phyloP scores from a whole-genome alignment of 2,113 vertebrate genomes.

The Daubentonia madagascariensis region DNA sequence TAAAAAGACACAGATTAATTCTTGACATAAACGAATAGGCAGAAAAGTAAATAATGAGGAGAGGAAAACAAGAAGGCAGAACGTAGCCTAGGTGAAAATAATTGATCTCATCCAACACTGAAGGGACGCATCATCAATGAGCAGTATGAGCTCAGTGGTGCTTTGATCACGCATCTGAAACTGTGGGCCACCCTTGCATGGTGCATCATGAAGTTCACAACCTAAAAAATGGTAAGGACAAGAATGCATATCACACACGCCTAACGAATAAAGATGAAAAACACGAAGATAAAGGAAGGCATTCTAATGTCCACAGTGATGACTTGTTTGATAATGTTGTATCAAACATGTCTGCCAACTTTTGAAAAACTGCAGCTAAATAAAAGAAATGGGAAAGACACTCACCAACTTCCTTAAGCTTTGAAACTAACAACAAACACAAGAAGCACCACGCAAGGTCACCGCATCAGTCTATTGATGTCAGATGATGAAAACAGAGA shows the following conservation, averaged over 20 bases:
- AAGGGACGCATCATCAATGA: no score
- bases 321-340: neutral
- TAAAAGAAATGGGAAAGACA: neutral
- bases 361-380: neutral
- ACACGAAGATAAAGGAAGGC: neutral
- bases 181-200: neutral
- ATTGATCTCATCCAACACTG: neutral
- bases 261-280: neutral
- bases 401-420: neutral
- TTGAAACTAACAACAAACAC: neutral
- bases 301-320: neutral
- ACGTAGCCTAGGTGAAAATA: neutral
- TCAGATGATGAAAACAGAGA: neutral
- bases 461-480: neutral
- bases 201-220: neutral
- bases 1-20: neutral
- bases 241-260: neutral
- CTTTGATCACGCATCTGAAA: neutral
- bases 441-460: neutral
- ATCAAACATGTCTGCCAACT: neutral
- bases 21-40: neutral
- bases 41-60: neutral
- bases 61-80: neutral
- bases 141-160: neutral
- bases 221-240: neutral